Evolutionary conservation across 2,888 invertebrate species (phyloP).

Genomic region (Taenaris catops): DNA sequence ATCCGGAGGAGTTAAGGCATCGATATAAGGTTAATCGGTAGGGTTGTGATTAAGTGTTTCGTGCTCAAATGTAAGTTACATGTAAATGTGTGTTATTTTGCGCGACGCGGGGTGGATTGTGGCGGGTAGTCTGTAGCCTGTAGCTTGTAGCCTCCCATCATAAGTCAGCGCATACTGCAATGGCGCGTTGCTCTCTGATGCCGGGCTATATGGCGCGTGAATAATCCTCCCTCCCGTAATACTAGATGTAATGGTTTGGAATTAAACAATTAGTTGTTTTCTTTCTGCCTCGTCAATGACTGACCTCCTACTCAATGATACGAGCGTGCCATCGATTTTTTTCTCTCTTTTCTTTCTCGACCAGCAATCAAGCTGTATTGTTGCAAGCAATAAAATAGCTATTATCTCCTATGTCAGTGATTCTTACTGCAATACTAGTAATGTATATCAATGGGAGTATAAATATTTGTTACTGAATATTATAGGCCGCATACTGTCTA

Average conservation of each 20-base stretch:
- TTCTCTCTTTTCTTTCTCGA: slow-evolving; percentile 9
- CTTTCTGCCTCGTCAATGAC: slow-evolving; percentile 69
- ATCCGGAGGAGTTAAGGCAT: too few relatives aligned
- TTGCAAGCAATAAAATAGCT: slow-evolving; percentile 4
- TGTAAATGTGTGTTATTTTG: slow-evolving; percentile 35
- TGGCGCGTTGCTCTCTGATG: slow-evolving; percentile 49
- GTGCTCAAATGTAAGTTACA: slow-evolving; percentile 40
- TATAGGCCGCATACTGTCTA: too few relatives aligned
- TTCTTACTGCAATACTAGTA: too few relatives aligned
- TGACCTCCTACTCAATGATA: slow-evolving; percentile 31
- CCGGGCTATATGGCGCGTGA: slow-evolving; percentile 73
- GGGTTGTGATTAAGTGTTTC: too few relatives aligned
- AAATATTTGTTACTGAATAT: too few relatives aligned
- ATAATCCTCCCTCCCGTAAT: slow-evolving; percentile 67
- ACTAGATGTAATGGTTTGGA: slow-evolving; percentile 74
- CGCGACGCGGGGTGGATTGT: slow-evolving; percentile 27
- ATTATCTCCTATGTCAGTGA: too few relatives aligned
- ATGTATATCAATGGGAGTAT: too few relatives aligned
- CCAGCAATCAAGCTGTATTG: slow-evolving; percentile 7
- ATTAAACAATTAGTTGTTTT: slow-evolving; percentile 78
- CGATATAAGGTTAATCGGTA: too few relatives aligned
- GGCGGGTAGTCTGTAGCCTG: slow-evolving; percentile 12
- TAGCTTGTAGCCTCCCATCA: slow-evolving; percentile 30
- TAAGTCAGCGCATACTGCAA: slow-evolving; percentile 32
- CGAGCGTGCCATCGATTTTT: slow-evolving; percentile 11